Conservation (phyloP, 64 coral and sea anemone species). For the Acropora tenuis region DNA sequence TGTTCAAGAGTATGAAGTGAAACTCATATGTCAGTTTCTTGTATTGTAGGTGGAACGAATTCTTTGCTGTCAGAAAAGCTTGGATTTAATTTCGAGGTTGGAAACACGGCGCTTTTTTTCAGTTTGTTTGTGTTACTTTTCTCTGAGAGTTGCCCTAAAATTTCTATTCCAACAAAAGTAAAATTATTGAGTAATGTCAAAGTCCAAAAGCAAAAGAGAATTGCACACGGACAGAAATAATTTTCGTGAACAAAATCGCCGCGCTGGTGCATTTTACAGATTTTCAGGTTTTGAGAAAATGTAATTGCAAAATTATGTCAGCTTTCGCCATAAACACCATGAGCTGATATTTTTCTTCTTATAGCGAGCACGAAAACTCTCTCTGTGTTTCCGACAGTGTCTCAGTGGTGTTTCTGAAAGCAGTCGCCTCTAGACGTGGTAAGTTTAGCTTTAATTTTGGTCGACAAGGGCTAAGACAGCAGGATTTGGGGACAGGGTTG, state of each 20-base stretch:
- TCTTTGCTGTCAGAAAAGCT: slow-evolving; percentile 52
- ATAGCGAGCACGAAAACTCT: background rate
- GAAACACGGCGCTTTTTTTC: background rate
- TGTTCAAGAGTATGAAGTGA: no score
- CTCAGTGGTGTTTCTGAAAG: slow-evolving; percentile 16
- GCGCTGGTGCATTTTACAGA: no score
- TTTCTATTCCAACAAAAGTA: no score
- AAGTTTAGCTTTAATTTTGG: background rate
- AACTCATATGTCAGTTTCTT: background rate
- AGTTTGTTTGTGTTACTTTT: background rate
- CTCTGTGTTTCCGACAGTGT: slow-evolving; percentile 12
- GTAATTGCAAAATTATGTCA: no score
- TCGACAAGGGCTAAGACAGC: no score
- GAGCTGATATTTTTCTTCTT: background rate
- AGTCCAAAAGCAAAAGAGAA: no score
- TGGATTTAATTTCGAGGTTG: slow-evolving; percentile 30
- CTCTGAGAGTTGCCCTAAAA: background rate
- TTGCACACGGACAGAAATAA: no score
- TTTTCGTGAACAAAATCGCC: no score
- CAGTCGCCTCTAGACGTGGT: slow-evolving; percentile 18
- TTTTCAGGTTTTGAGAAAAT: no score
- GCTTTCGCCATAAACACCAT: no score
- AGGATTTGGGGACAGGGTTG: no score
- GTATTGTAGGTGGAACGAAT: slow-evolving; percentile 6
- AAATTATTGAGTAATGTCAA: no score